These are phyloP conservation scores for Heterochromis multidens DNA, from an alignment of 2,113 vertebrate genomes.

Conservation along the genomic window DNA sequence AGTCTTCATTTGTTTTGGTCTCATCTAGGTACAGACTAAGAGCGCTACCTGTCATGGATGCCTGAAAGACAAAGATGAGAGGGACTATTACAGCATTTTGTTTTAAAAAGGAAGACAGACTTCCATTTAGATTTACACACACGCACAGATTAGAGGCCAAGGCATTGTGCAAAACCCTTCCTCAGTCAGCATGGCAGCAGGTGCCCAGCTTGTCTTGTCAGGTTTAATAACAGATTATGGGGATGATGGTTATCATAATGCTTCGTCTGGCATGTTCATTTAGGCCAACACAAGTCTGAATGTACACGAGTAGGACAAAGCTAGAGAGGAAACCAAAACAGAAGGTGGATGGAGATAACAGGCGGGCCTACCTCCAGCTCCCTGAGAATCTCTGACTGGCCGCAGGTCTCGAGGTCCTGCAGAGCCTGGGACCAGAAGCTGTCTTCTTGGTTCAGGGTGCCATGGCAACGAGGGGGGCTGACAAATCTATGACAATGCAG, in stretches of 20 bases:
- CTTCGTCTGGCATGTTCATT: conserved; percentile 50
- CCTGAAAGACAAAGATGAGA: conserved; percentile 69
- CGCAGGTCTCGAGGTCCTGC: conserved; percentile 96
- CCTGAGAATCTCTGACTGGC: conserved; percentile 95
- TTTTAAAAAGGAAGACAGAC: neutral
- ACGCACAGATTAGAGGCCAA: conserved; percentile 1
- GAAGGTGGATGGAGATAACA: neutral
- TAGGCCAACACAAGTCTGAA: conserved; percentile 14
- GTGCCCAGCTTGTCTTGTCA: conserved; percentile 41
- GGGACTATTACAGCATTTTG: neutral
- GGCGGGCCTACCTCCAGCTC: conserved; percentile 89
- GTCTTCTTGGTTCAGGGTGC: conserved; percentile 82
- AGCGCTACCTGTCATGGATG: conserved; percentile 88
- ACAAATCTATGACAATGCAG: conserved; percentile 93
- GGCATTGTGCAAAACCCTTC: conserved; percentile 3
- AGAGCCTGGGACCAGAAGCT: conserved; percentile 96
- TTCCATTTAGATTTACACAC: neutral
- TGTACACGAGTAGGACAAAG: conserved; percentile 27
- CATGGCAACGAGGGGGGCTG: conserved; percentile 81
- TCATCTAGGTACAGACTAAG: conserved; percentile 84
- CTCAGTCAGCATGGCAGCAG: conserved; percentile 33
- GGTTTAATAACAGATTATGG: conserved; percentile 67
- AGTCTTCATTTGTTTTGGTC: conserved; percentile 77
- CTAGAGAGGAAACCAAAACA: neutral
- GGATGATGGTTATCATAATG: conserved; percentile 56